Percentiles rank a stretch among this genome's conserved stretches.
Conservation (phyloP, 2,113 vertebrate species). For the Alces alces region DNA sequence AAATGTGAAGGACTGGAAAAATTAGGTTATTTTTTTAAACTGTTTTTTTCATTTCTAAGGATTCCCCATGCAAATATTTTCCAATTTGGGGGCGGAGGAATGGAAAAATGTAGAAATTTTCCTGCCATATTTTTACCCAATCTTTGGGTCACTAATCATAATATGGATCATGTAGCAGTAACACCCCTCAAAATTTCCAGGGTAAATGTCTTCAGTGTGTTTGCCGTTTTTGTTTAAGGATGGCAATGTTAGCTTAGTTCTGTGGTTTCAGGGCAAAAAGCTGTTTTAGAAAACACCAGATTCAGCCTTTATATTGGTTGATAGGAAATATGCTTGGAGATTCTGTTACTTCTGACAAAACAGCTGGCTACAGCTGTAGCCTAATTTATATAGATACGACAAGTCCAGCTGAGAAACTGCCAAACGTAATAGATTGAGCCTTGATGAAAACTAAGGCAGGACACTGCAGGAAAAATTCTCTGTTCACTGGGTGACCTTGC, state of each 20-base stretch:
- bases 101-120: conserved; percentile 44
- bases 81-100: conserved; percentile 29
- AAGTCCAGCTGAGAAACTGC: not conserved
- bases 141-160: conserved; percentile 16
- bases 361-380: conserved; percentile 20
- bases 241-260: not conserved
- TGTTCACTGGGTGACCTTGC: not conserved
- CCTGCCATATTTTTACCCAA: not conserved
- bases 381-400: not conserved
- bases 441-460: not conserved
- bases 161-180: not conserved
- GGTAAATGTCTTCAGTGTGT: not conserved
- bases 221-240: conserved; percentile 9
- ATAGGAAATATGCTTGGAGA: conserved; percentile 23
- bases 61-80: conserved; percentile 51
- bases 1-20: conserved; percentile 57
- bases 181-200: conserved; percentile 4
- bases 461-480: not conserved
- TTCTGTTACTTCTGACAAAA: conserved; percentile 18
- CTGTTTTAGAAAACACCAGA: conserved; percentile 45
- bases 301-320: conserved; percentile 31
- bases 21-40: not conserved
- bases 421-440: not conserved
- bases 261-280: conserved; percentile 32
- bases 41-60: conserved; percentile 41